These are phyloP conservation scores for Cynoglossus semilaevis DNA, from an alignment of 2,113 vertebrate genomes.

Conservation along the genomic window DNA sequence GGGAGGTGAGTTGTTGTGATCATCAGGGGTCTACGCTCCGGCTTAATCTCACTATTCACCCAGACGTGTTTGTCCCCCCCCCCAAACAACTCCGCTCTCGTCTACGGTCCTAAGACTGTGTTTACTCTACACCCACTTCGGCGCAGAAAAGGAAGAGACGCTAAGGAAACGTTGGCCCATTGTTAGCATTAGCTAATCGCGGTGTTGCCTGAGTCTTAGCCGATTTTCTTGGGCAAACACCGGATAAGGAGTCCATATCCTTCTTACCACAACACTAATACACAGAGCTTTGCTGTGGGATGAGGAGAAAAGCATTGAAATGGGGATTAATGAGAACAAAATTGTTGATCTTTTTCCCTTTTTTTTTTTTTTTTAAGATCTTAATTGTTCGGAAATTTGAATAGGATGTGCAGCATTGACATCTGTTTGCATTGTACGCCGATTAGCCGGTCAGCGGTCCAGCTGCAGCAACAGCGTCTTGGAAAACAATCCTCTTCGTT, in stretches of 20 bases:
- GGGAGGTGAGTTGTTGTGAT: conserved; percentile 49
- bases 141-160: conserved; percentile 54
- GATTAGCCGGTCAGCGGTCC: conserved; percentile 73
- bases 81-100: conserved; percentile 28
- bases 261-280: conserved; percentile 73
- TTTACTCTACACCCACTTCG: conserved; percentile 75
- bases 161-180: conserved; percentile 64
- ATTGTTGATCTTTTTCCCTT: conserved; percentile 12
- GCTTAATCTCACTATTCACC: conserved; percentile 65
- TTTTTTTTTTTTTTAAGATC: conserved; percentile 57
- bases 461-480: conserved; percentile 56
- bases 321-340: conserved; percentile 74
- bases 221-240: conserved; percentile 76
- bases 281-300: conserved; percentile 69
- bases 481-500: conserved; percentile 51
- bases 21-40: conserved; percentile 45
- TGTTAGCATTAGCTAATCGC: conserved; percentile 73
- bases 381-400: conserved; percentile 70
- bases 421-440: conserved; percentile 70
- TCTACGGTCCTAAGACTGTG: conserved; percentile 51
- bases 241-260: conserved; percentile 77
- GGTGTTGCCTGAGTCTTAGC: conserved; percentile 72
- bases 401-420: conserved; percentile 50
- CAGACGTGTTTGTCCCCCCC: conserved; percentile 50
- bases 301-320: conserved; percentile 69